phyloP scores from a whole-genome alignment of 2,888 invertebrate species.

The Theretra japonica region DNA sequence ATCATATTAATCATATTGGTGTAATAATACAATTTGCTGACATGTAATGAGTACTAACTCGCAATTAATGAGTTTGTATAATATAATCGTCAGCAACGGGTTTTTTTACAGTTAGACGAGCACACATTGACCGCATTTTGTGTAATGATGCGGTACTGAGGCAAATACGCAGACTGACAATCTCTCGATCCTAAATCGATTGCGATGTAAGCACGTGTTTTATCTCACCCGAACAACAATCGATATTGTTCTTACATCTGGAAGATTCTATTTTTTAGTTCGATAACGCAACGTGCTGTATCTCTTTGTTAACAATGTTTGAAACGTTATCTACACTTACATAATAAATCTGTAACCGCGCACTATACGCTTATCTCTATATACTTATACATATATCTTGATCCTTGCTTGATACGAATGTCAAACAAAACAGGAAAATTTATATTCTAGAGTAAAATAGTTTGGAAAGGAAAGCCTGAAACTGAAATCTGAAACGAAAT shows the following conservation, averaged over 20 bases:
- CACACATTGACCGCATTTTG: constrained; percentile 19
- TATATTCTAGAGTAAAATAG: background rate
- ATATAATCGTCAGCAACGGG: constrained; percentile 8
- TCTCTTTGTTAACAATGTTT: constrained; percentile 30
- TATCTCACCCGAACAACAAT: constrained; percentile 37
- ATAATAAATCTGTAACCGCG: constrained; percentile 32
- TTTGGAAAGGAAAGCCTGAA: no score
- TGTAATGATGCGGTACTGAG: constrained; percentile 17
- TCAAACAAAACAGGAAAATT: background rate
- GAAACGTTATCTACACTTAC: constrained; percentile 31
- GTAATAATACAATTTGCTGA: background rate
- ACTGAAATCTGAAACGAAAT: no score
- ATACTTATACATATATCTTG: background rate
- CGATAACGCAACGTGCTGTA: constrained; percentile 31
- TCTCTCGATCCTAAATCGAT: constrained; percentile 26
- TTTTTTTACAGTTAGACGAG: constrained; percentile 24
- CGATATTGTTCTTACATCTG: constrained; percentile 35
- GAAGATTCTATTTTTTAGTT: constrained; percentile 27
- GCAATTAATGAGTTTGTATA: constrained; percentile 9
- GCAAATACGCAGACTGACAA: background rate
- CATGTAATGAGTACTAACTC: constrained; percentile 10
- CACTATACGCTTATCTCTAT: constrained; percentile 17
- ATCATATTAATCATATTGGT: background rate
- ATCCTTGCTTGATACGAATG: constrained; percentile 14
- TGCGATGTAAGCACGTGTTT: constrained; percentile 39